Evolutionary conservation across 1,140 invertebrate genomes (phyloP), one percentile per base, ranked within the genome.

Genomic region (Penaeus vannamei): DNA sequence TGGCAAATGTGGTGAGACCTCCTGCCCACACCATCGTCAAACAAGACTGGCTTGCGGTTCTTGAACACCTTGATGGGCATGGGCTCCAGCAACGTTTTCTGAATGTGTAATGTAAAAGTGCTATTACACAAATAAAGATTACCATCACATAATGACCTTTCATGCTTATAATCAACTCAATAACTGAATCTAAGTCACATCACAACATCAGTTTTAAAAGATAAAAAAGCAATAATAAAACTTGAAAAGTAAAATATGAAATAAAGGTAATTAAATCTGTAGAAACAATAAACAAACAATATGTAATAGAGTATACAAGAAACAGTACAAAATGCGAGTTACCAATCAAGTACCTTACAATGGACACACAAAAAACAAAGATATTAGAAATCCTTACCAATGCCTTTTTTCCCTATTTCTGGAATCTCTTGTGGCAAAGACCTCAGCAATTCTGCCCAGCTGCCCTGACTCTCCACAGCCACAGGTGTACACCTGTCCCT

Each of bases 381-480:
- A 59, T 62, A 83, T 60, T 76, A 64, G 23, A 59, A 66, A 14
- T 64, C 62, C 90, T 90, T 80, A 92, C 91, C 91, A 61, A 92
- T 87, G 32, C 92, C 92, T 88, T 92, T 91, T n/a, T n/a, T n/a
- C n/a, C 61, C 92, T 82, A 20, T 92, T 92, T 32, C 92, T 92
- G 53, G 89, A 85, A 66, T 88, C 72, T 60, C 91, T 90, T 84
- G 94, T 94, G 72, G 96, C 95, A 66, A 95, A 95, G 91, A 96
- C 94, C 90, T 96, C 94, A 19, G 95, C 94, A 86, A 97, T 94
- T 77, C 97, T 93, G 76, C 97, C 97, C 61, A 98, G 93, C 93
- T 99, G 98, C 0, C 98, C 98, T 92, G 98, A 97, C 92, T 99
- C 98, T 2, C 95, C 97, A 94, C 97, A 97, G 0, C 98, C 98